phyloP scores from a whole-genome alignment of 2,797 vertebrate species.

The Aeoliscus strigatus region DNA sequence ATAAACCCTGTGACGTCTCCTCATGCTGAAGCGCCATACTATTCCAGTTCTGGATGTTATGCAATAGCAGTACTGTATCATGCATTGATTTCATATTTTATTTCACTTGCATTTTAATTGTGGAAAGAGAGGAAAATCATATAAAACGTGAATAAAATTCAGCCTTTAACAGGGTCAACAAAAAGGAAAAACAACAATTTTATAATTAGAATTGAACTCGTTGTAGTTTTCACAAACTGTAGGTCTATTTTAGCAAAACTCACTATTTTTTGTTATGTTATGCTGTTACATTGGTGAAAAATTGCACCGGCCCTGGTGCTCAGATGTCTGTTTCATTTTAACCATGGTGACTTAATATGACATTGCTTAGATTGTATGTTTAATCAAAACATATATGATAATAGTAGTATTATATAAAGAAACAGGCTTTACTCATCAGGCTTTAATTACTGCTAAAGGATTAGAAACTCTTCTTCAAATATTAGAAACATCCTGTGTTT shows the following conservation, averaged over 20 bases:
- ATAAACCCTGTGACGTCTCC: slow-evolving; percentile 56
- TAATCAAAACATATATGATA: too few species aligned
- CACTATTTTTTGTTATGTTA: too few species aligned
- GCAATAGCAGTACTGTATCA: slow-evolving; percentile 45
- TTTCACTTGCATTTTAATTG: slow-evolving; percentile 25
- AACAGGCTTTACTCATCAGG: not conserved
- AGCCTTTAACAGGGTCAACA: too few species aligned
- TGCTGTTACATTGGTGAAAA: too few species aligned
- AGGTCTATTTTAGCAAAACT: too few species aligned
- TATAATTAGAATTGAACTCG: too few species aligned
- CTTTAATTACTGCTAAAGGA: slow-evolving; percentile 6
- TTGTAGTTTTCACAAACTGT: too few species aligned
- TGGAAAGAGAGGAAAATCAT: slow-evolving; percentile 47
- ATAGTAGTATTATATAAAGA: slow-evolving; percentile 3
- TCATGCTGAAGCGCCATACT: slow-evolving; percentile 37
- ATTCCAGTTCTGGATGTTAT: slow-evolving; percentile 45
- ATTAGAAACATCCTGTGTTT: not conserved
- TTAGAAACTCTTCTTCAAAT: not conserved
- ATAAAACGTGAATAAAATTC: slow-evolving; percentile 29
- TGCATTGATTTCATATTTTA: slow-evolving; percentile 31
- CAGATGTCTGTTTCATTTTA: not conserved
- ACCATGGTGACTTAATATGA: not conserved
- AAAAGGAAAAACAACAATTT: too few species aligned
- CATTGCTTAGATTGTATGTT: too few species aligned
- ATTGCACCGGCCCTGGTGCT: too few species aligned